Conservation (phyloP, 2,113 vertebrate genomes). For the Cyprinus carpio region DNA sequence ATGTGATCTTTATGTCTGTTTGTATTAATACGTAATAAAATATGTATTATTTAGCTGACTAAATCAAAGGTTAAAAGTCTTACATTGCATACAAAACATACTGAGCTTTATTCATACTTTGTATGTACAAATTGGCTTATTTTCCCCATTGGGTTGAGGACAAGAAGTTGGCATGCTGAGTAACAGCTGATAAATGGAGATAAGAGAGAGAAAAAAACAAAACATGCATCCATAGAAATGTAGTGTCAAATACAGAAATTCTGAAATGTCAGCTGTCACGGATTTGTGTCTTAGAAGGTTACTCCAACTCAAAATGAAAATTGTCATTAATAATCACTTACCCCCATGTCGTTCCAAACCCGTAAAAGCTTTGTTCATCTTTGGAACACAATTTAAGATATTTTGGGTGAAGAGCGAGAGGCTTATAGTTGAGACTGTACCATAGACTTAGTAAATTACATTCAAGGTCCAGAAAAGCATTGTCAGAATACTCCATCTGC, state of each 20-base stretch:
- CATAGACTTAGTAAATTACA: no score
- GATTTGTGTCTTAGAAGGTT: background rate
- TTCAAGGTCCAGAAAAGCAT: no score
- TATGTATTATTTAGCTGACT: background rate
- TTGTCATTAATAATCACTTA: no score
- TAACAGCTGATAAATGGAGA: background rate
- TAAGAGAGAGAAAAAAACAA: background rate
- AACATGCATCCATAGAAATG: background rate
- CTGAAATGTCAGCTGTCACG: background rate
- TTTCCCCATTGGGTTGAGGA: background rate
- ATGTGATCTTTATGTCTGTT: background rate
- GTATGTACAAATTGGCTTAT: slow-evolving; percentile 33
- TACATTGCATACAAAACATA: slow-evolving; percentile 12
- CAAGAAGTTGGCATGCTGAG: no score
- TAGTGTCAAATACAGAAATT: background rate
- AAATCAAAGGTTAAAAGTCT: slow-evolving; percentile 1
- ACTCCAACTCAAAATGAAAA: no score
- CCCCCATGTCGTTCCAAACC: no score
- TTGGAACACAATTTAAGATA: no score
- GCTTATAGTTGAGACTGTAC: no score
- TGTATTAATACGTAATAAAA: slow-evolving; percentile 11
- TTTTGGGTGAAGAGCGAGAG: no score
- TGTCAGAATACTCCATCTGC: no score
- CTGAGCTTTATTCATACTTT: slow-evolving; percentile 40
- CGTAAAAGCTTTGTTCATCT: no score